These are phyloP conservation scores for Drosophila varians DNA, from an alignment of 1,140 invertebrate genomes.

Conservation along the genomic window DNA sequence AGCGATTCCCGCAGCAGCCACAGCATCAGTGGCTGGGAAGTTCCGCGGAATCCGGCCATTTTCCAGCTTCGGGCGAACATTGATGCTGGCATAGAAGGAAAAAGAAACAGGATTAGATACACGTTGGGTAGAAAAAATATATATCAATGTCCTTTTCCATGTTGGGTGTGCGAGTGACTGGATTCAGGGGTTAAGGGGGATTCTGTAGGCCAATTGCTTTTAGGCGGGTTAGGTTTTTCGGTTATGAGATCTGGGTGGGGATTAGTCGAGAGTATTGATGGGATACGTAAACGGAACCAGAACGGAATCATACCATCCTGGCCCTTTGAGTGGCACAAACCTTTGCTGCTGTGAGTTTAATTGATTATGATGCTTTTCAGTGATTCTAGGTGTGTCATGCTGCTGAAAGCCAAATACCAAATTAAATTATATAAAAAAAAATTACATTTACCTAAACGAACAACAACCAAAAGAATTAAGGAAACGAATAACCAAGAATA, in stretches of 20 bases:
- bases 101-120: background rate
- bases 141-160: constrained; percentile 11
- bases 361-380: constrained; percentile 83
- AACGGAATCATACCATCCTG: background rate
- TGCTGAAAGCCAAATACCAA: constrained; percentile 83
- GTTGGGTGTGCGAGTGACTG: constrained; percentile 26
- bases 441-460: constrained; percentile 29
- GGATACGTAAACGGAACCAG: constrained; percentile 39
- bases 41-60: constrained; percentile 86
- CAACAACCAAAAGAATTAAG: constrained; percentile 10
- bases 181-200: constrained; percentile 21
- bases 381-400: constrained; percentile 83
- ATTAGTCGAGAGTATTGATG: constrained; percentile 24
- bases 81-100: constrained; percentile 37
- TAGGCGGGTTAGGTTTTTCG: constrained; percentile 25
- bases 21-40: constrained; percentile 50
- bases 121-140: background rate
- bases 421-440: constrained; percentile 64
- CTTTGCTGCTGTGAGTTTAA: constrained; percentile 82
- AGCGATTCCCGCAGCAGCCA: constrained; percentile 44
- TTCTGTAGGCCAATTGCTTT: constrained; percentile 29
- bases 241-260: constrained; percentile 5
- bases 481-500: constrained; percentile 26
- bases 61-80: constrained; percentile 88
- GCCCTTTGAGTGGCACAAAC: constrained; percentile 65